Percentiles rank a stretch among this genome's conserved stretches.
Evolutionary conservation across 2,113 vertebrate species (phyloP).

Genomic region (Rousettus leschenaultii): DNA sequence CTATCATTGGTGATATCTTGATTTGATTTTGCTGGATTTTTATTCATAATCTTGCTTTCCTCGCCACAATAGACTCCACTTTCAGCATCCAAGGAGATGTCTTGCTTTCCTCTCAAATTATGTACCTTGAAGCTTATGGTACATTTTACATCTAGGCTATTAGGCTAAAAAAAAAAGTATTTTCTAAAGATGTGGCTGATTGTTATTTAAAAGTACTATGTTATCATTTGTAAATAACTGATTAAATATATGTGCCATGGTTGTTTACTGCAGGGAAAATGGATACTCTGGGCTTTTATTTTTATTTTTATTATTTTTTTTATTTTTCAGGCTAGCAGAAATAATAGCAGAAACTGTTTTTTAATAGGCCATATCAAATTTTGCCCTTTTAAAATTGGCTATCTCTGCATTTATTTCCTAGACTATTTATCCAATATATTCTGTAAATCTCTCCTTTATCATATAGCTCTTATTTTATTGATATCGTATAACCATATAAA

Average conservation of each 20-base stretch:
- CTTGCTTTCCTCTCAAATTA: not conserved
- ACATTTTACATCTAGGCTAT: not conserved
- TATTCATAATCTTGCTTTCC: not conserved
- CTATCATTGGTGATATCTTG: not conserved
- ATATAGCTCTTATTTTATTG: not conserved
- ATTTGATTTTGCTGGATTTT: not conserved
- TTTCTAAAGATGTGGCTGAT: not conserved
- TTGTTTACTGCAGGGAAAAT: not conserved
- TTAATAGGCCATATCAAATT: not conserved
- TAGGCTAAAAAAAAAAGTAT: not conserved
- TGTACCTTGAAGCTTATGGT: not conserved
- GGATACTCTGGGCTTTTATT: not conserved
- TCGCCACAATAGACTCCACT: not conserved
- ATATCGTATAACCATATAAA: not conserved
- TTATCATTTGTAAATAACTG: not conserved
- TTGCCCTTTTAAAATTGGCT: not conserved
- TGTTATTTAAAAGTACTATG: slow-evolving; percentile 21
- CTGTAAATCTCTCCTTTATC: not conserved
- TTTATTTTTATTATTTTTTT: not conserved
- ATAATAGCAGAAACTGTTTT: not conserved
- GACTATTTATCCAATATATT: not conserved
- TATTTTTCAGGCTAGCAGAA: not conserved
- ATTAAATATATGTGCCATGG: not conserved
- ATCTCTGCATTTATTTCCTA: not conserved
- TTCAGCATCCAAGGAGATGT: not conserved